phyloP scores from a whole-genome alignment of 1,140 invertebrate genomes.

The Mamestra configurata region DNA sequence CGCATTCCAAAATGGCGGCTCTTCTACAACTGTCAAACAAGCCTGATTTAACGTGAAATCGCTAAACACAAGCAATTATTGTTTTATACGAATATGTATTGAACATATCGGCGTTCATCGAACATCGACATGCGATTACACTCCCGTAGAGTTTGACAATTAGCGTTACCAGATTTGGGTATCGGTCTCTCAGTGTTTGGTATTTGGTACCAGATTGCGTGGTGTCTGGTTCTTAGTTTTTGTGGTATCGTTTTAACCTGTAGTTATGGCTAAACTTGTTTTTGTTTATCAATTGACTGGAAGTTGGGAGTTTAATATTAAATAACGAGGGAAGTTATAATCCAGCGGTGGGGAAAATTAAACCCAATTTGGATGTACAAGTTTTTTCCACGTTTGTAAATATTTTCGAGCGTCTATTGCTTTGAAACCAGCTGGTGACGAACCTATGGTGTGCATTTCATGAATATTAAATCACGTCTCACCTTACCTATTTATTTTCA shows the following conservation, averaged over 20 bases:
- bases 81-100: slow-evolving; percentile 39
- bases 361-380: background rate
- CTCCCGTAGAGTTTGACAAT: slow-evolving; percentile 23
- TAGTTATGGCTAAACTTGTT: slow-evolving; percentile 24
- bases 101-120: slow-evolving; percentile 21
- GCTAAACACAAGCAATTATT: slow-evolving; percentile 57
- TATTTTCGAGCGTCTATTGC: background rate
- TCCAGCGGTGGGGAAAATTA: too few species aligned
- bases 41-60: slow-evolving; percentile 67
- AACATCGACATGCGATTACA: slow-evolving; percentile 32
- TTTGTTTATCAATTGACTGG: slow-evolving; percentile 14
- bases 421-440: background rate
- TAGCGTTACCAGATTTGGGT: slow-evolving; percentile 37
- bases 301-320: background rate
- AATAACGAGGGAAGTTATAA: background rate
- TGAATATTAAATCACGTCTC: background rate
- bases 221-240: slow-evolving; percentile 20
- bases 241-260: background rate
- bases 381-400: background rate
- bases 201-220: background rate
- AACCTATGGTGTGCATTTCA: background rate
- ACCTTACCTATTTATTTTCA: slow-evolving; percentile 17
- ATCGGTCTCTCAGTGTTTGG: slow-evolving; percentile 5
- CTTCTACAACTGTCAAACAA: slow-evolving; percentile 62
- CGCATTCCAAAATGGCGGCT: slow-evolving; percentile 46